Conservation (phyloP, 2,113 vertebrate species). For the Plestiodon gilberti region DNA sequence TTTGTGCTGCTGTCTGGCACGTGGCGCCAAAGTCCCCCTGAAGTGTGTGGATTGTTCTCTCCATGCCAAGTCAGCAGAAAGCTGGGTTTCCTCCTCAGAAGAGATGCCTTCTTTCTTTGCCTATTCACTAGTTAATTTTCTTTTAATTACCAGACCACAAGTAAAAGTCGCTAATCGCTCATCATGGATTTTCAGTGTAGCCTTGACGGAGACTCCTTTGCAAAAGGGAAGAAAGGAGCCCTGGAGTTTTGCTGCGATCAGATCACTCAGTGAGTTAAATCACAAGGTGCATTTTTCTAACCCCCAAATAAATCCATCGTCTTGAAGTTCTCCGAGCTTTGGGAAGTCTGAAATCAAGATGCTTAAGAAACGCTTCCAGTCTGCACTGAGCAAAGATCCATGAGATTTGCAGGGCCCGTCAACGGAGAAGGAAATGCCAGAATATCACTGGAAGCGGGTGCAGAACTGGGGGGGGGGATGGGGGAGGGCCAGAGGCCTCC, state of each 20-base stretch:
- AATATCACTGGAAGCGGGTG: neutral
- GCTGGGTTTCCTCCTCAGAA: neutral
- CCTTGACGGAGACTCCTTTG: neutral
- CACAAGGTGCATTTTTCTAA: neutral
- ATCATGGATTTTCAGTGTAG: neutral
- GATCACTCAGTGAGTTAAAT: neutral
- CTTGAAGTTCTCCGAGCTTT: neutral
- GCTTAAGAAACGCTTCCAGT: too few relatives aligned
- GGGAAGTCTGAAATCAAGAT: neutral
- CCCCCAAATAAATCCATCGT: neutral
- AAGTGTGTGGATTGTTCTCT: neutral
- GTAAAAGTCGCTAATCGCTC: slow-evolving; percentile 41
- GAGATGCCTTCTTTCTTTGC: slow-evolving; percentile 10
- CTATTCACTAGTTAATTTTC: slow-evolving; percentile 57
- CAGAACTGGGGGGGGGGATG: too few relatives aligned
- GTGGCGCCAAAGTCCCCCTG: neutral
- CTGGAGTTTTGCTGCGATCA: neutral
- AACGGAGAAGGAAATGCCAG: neutral
- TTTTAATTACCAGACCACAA: slow-evolving; percentile 62
- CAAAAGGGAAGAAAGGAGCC: neutral
- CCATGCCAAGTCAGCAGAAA: slow-evolving; percentile 54
- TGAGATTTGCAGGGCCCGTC: neutral
- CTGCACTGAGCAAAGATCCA: neutral
- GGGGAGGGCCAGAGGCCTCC: too few relatives aligned
- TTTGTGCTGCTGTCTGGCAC: slow-evolving; percentile 12